Percentiles rank a stretch among this genome's conserved stretches.
Evolutionary conservation across 2,797 vertebrate genomes (phyloP).

Genomic region (Zalophus californianus): DNA sequence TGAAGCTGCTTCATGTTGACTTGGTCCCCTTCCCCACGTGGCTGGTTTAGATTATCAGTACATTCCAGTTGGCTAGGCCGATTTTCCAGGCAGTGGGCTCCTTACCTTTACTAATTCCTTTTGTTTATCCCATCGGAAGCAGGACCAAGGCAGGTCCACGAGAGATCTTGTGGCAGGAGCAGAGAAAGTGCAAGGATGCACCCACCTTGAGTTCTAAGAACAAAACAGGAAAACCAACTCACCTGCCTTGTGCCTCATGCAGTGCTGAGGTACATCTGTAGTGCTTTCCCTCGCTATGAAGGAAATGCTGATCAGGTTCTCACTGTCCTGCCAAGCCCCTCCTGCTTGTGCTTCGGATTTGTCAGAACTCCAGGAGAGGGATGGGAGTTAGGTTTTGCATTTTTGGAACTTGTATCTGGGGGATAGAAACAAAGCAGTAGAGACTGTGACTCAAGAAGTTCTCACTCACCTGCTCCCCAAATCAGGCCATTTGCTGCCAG

Average conservation of each 20-base stretch:
- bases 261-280: background rate
- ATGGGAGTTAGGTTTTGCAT: background rate
- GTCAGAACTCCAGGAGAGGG: background rate
- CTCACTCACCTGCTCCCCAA: background rate
- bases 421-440: background rate
- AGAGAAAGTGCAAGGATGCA: background rate
- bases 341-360: background rate
- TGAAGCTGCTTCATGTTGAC: background rate
- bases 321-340: background rate
- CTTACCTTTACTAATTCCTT: background rate
- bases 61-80: background rate
- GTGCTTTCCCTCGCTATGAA: background rate
- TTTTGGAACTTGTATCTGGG: background rate
- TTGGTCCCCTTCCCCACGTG: background rate
- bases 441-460: background rate
- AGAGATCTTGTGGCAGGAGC: background rate
- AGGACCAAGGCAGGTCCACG: background rate
- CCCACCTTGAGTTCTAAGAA: background rate
- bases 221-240: background rate
- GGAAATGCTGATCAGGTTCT: background rate
- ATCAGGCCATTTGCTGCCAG: background rate
- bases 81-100: background rate
- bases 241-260: background rate
- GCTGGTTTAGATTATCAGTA: background rate
- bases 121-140: background rate